Percentiles rank a stretch among this genome's conserved stretches.
phyloP scores from a whole-genome alignment of 1,140 invertebrate genomes.

The Rhynchophorus ferrugineus region DNA sequence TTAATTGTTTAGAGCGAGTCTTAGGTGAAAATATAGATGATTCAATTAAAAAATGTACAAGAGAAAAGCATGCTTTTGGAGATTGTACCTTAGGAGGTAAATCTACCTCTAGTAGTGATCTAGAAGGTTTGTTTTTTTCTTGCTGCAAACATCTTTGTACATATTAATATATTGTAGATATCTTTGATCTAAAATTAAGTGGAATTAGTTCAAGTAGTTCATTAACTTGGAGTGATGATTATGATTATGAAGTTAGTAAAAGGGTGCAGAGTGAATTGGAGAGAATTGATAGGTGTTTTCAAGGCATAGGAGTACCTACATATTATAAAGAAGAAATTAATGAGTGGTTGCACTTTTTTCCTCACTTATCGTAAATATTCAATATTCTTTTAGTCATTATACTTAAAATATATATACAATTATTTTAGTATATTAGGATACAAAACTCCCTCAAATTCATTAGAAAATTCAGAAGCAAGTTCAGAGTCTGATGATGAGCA shows the following conservation, averaged over 20 bases:
- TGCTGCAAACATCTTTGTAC: not conserved
- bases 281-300: conserved; percentile 27
- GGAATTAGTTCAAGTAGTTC: conserved; percentile 29
- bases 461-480: conserved; percentile 11
- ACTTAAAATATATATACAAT: not conserved
- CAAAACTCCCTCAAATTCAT: conserved; percentile 13
- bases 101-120: not conserved
- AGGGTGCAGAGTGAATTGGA: conserved; percentile 28
- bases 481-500: conserved; percentile 13
- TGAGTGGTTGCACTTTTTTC: conserved; percentile 31
- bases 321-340: conserved; percentile 30
- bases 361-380: conserved; percentile 20
- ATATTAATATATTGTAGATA: not conserved
- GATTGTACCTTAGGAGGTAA: not conserved
- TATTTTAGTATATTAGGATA: conserved; percentile 18
- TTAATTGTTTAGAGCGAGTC: not conserved
- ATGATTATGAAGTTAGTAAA: conserved; percentile 27
- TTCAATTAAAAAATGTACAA: too few relatives aligned
- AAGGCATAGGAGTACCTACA: conserved; percentile 22
- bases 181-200: conserved; percentile 11
- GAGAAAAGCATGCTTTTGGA: too few relatives aligned
- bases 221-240: conserved; percentile 32
- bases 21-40: conserved; percentile 8
- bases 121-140: conserved; percentile 2
- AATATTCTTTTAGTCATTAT: not conserved